Conservation (phyloP, 2,113 vertebrate genomes). For the Sylvilagus bachmani region DNA sequence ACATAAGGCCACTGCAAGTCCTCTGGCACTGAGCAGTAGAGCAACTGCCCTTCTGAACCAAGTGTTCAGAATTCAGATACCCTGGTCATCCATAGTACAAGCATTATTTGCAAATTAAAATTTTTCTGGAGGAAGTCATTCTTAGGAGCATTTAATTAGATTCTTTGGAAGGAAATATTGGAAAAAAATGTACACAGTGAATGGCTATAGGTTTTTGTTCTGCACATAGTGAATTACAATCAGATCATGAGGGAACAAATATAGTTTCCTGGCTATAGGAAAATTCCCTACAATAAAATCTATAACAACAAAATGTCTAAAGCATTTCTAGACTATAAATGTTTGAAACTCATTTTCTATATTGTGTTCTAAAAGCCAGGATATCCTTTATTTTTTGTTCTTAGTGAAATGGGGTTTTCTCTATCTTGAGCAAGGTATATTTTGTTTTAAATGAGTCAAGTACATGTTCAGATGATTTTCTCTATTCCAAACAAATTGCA, state of each 20-base stretch:
- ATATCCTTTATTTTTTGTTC: constrained; percentile 28
- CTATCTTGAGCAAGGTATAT: neutral
- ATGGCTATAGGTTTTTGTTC: constrained; percentile 54
- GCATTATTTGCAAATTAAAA: constrained; percentile 49
- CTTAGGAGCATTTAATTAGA: constrained; percentile 45
- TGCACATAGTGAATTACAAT: constrained; percentile 46
- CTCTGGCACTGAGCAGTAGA: neutral
- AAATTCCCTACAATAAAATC: neutral
- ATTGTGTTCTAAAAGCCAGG: constrained; percentile 19
- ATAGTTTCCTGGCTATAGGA: constrained; percentile 12
- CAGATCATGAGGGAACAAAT: constrained; percentile 39
- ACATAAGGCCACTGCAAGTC: neutral
- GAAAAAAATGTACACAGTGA: constrained; percentile 11
- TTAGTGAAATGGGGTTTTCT: constrained; percentile 39
- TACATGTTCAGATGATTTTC: neutral
- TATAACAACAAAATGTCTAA: neutral
- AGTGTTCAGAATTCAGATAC: constrained; percentile 21
- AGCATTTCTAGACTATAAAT: constrained; percentile 34
- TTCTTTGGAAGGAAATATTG: constrained; percentile 33
- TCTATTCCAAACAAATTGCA: constrained; percentile 2
- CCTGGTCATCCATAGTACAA: neutral
- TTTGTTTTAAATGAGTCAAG: constrained; percentile 33
- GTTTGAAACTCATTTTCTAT: constrained; percentile 44
- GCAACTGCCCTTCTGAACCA: neutral
- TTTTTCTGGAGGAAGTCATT: constrained; percentile 38